A percentile compares a stretch with the other conserved stretches of the same genome.
These are phyloP conservation scores for Bubo blakistoni DNA, from an alignment of 2,113 vertebrate species.

Conservation along the genomic window DNA sequence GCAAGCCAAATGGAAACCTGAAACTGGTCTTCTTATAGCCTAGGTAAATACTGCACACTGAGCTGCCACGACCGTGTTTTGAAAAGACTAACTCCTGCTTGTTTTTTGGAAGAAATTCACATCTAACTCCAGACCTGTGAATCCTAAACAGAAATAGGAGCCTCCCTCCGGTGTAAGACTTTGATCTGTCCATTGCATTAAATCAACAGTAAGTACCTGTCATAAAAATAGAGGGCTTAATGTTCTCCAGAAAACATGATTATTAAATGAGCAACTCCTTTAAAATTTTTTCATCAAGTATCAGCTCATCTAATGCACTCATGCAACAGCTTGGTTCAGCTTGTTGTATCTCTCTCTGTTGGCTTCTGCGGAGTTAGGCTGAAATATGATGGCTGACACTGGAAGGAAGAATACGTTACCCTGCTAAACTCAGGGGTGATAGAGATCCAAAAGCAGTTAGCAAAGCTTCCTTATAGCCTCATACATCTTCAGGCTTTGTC, in stretches of 20 bases:
- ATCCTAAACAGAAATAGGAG: not conserved
- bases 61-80: not conserved
- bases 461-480: not conserved
- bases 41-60: not conserved
- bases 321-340: not conserved
- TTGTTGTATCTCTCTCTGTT: not conserved
- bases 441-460: not conserved
- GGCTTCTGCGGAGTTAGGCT: not conserved
- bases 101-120: not conserved
- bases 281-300: not conserved
- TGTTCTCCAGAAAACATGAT: not conserved
- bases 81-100: not conserved
- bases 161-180: not conserved
- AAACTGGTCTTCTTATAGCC: not conserved
- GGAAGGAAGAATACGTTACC: not conserved
- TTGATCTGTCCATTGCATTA: not conserved
- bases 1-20: not conserved
- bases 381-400: not conserved
- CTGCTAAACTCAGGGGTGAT: not conserved
- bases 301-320: accelerated
- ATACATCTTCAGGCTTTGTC: not conserved
- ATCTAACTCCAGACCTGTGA: not conserved
- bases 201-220: not conserved
- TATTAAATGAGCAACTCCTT: not conserved
- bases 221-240: not conserved